phyloP scores from a whole-genome alignment of 2,888 invertebrate genomes.

The Azorinus chamasolen region DNA sequence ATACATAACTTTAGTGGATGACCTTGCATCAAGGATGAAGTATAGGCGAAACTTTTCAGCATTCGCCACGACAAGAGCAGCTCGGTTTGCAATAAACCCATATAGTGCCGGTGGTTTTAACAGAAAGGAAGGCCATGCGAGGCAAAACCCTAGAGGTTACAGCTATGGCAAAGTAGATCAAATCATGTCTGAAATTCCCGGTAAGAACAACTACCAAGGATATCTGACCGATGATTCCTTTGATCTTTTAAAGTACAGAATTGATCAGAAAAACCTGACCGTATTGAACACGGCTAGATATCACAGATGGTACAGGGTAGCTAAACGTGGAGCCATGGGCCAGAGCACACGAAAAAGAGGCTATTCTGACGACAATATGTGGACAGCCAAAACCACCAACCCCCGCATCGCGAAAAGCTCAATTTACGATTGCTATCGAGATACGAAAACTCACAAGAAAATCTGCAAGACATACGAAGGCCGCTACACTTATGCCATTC shows the following conservation, averaged over 20 bases:
- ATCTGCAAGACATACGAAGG: conserved; percentile 50
- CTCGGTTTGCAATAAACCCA: conserved; percentile 51
- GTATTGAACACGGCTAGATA: conserved; percentile 52
- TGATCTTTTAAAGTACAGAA: conserved; percentile 38
- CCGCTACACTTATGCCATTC: conserved; percentile 78
- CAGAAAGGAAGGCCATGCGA: conserved; percentile 19
- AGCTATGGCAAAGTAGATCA: conserved; percentile 35
- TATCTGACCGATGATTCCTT: conserved; percentile 43
- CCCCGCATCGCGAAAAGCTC: conserved; percentile 64
- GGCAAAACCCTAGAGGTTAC: conserved; percentile 5
- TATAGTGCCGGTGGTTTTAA: conserved; percentile 12
- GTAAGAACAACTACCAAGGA: conserved; percentile 54
- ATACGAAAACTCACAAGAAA: conserved; percentile 38
- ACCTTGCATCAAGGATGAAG: conserved; percentile 67
- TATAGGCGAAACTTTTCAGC: conserved; percentile 33
- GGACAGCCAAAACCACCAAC: conserved; percentile 71
- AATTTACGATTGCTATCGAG: conserved; percentile 50
- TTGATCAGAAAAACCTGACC: conserved; percentile 31
- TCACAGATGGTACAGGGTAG: conserved; percentile 47
- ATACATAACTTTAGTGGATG: conserved; percentile 70
- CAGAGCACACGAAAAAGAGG: conserved; percentile 51
- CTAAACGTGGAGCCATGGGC: conserved; percentile 53
- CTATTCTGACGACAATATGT: conserved; percentile 62
- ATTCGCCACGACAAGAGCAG: conserved; percentile 38
- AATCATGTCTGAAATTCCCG: conserved; percentile 61